Conservation (phyloP, 2,797 vertebrate genomes). For the Lutjanus argentimaculatus region DNA sequence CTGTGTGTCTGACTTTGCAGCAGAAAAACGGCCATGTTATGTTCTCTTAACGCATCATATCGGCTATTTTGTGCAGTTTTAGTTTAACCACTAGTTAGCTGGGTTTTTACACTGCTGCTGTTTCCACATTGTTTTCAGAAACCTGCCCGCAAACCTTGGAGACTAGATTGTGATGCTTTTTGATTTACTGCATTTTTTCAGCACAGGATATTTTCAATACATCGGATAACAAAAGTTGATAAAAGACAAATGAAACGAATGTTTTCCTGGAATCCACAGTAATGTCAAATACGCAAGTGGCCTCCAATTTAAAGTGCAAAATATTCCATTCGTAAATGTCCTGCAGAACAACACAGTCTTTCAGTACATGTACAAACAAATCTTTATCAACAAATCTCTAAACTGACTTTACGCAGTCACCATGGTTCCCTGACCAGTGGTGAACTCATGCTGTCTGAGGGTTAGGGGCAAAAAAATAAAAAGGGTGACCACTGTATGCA, state of each 20-base stretch:
- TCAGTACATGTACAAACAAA: no score
- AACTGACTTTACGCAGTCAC: background rate
- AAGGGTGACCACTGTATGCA: no score
- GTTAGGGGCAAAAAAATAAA: no score
- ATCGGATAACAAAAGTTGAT: background rate
- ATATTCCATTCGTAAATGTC: background rate
- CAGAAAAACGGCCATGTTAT: conserved; percentile 24
- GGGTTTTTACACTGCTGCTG: background rate
- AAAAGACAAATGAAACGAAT: background rate
- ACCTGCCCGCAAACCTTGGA: background rate
- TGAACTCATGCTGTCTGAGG: no score
- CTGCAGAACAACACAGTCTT: background rate
- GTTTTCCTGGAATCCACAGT: background rate
- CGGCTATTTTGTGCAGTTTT: background rate
- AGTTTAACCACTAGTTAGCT: background rate
- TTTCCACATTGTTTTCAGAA: background rate
- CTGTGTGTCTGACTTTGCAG: conserved; percentile 17
- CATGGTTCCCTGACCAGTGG: no score
- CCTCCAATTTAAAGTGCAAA: background rate
- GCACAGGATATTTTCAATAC: background rate
- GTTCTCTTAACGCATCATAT: conserved; percentile 11
- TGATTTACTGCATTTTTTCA: conserved; percentile 3
- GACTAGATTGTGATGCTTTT: background rate
- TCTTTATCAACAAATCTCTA: no score
- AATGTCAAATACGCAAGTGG: background rate